Conservation (phyloP, 2,797 vertebrate species). For the Esox masquinongy region DNA sequence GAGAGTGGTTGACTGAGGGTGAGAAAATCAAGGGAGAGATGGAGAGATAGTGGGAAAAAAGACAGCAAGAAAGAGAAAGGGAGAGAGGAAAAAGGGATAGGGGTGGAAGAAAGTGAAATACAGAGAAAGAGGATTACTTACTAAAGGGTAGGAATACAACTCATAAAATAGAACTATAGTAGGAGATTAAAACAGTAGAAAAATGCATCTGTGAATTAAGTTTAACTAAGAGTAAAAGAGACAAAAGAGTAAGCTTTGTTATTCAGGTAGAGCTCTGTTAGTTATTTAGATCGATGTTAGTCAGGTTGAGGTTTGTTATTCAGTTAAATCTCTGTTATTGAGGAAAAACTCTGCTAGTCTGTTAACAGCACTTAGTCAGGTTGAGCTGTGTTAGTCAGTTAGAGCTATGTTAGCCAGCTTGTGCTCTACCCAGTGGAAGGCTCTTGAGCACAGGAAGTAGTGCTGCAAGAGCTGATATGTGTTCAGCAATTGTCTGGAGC, state of each 20-base stretch:
- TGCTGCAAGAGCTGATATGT: conserved; percentile 8
- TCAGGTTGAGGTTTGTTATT: neutral
- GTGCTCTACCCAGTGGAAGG: neutral
- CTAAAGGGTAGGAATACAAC: neutral
- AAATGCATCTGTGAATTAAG: neutral
- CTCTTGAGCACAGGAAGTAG: neutral
- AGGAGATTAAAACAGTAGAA: neutral
- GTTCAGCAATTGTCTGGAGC: conserved; percentile 8
- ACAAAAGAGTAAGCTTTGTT: neutral
- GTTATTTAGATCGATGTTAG: neutral
- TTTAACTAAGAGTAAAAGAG: neutral
- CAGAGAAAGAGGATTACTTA: neutral
- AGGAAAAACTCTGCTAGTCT: no score
- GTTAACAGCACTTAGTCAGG: neutral
- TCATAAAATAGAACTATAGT: neutral
- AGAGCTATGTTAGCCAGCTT: neutral
- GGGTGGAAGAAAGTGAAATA: neutral
- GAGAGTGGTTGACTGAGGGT: neutral
- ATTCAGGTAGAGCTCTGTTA: neutral
- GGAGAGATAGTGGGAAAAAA: neutral
- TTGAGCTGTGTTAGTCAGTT: no score
- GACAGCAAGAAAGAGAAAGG: neutral
- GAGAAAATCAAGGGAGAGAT: neutral
- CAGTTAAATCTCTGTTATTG: neutral
- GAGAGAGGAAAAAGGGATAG: neutral